These are phyloP conservation scores for fruit fly (Drosophila melanogaster) DNA, from an alignment of 1,140 invertebrate genomes.

Conservation along the genomic window DNA sequence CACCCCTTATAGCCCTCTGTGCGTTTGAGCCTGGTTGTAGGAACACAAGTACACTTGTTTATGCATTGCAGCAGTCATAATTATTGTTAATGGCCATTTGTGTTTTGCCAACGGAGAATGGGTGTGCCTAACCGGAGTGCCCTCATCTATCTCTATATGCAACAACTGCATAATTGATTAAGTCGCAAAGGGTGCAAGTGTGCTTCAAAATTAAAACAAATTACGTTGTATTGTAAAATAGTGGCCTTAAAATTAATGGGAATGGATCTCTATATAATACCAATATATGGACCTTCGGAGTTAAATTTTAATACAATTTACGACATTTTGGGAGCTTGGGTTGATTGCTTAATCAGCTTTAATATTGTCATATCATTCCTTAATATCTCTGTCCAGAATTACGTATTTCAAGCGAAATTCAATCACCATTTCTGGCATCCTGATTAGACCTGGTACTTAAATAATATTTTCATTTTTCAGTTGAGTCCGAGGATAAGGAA, in stretches of 20 bases:
- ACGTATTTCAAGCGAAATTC: conserved; percentile 12
- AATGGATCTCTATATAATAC: no score
- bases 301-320: no score
- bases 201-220: not conserved
- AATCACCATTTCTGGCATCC: conserved; percentile 27
- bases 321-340: no score
- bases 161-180: conserved; percentile 21
- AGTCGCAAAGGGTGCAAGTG: not conserved
- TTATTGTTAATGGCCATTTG: conserved; percentile 78
- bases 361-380: no score
- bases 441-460: conserved; percentile 34
- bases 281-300: no score
- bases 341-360: not conserved
- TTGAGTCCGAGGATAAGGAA: conserved; percentile 49
- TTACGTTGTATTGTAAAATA: not conserved
- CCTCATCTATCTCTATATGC: conserved; percentile 16
- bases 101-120: not conserved
- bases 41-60: conserved; percentile 69
- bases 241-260: not conserved
- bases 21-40: conserved; percentile 20
- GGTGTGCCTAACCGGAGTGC: not conserved
- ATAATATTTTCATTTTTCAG: conserved; percentile 67
- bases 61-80: conserved; percentile 76
- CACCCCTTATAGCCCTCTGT: not conserved
- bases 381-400: not conserved